These are phyloP conservation scores for Caenorhabditis imperialis DNA, from an alignment of 2,888 invertebrate genomes.

Conservation along the genomic window DNA sequence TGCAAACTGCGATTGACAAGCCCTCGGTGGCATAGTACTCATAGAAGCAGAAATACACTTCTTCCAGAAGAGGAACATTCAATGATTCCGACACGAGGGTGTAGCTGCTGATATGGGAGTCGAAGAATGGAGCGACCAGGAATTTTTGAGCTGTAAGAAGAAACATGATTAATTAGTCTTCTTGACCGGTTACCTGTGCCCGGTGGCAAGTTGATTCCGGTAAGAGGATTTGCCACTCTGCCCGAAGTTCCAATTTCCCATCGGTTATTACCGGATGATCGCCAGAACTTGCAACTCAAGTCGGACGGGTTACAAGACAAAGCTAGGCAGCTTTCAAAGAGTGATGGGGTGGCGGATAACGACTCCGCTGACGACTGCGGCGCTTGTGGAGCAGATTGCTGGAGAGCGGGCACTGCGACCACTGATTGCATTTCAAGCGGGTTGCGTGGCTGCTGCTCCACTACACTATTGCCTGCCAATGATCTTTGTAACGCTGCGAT, in stretches of 20 bases:
- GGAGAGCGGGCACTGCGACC: conserved; percentile 13
- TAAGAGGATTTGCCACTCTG: conserved; percentile 65
- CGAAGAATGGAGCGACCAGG: conserved; percentile 63
- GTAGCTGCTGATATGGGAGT: conserved; percentile 62
- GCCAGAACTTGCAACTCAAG: conserved; percentile 71
- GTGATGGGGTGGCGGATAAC: conserved; percentile 51
- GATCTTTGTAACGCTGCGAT: conserved; percentile 41
- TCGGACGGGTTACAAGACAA: conserved; percentile 69
- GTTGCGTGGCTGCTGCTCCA: conserved; percentile 16
- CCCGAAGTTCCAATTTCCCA: conserved; percentile 70
- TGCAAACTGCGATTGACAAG: conserved; percentile 64
- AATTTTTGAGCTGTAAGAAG: conserved; percentile 60
- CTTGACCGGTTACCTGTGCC: conserved; percentile 56
- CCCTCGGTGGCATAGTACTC: conserved; percentile 68
- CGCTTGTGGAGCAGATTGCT: conserved; percentile 22
- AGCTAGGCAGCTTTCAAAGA: conserved; percentile 64
- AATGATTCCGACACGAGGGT: conserved; percentile 62
- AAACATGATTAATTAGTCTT: not conserved
- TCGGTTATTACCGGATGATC: conserved; percentile 66
- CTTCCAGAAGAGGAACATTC: conserved; percentile 56
- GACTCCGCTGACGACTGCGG: conserved; percentile 28
- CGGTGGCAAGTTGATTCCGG: conserved; percentile 61
- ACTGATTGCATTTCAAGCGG: conserved; percentile 13
- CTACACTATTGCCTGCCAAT: conserved; percentile 42
- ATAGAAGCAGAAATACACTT: conserved; percentile 72